Percentiles rank a stretch among this genome's conserved stretches.
Evolutionary conservation across 2,797 vertebrate genomes (phyloP).

Genomic region (Cygnus olor): DNA sequence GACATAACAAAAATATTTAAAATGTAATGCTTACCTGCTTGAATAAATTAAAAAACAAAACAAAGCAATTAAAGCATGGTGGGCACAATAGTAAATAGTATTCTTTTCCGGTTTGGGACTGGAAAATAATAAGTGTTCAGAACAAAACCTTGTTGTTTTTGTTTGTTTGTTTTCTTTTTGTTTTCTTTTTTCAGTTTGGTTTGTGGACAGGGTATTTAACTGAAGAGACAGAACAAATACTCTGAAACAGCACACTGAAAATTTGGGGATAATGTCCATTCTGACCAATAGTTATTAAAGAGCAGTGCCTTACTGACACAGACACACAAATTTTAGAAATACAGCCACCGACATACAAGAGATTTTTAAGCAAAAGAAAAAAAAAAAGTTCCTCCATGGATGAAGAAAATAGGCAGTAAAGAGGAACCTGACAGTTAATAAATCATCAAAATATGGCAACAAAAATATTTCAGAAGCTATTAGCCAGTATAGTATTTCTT

Average conservation of each 20-base stretch:
- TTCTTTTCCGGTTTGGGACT: background rate
- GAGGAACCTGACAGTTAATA: background rate
- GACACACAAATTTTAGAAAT: background rate
- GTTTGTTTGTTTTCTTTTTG: background rate
- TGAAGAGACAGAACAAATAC: background rate
- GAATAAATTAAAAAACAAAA: background rate
- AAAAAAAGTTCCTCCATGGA: background rate
- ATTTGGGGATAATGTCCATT: background rate
- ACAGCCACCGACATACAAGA: rapidly evolving
- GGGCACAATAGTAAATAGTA: background rate
- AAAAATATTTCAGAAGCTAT: background rate
- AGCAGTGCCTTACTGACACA: background rate
- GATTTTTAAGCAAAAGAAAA: background rate
- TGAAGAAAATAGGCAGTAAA: background rate
- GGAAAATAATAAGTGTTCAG: background rate
- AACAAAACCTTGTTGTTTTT: background rate
- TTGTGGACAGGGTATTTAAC: background rate
- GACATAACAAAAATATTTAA: background rate
- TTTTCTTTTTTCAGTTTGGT: background rate
- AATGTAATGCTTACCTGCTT: background rate
- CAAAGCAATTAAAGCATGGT: background rate
- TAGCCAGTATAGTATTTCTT: background rate
- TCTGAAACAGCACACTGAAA: background rate
- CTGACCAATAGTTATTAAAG: background rate
- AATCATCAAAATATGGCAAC: background rate